Percentiles rank a stretch among this genome's conserved stretches.
Evolutionary conservation across 2,113 vertebrate species (phyloP).

Genomic region (Neopipo cinnamomea): DNA sequence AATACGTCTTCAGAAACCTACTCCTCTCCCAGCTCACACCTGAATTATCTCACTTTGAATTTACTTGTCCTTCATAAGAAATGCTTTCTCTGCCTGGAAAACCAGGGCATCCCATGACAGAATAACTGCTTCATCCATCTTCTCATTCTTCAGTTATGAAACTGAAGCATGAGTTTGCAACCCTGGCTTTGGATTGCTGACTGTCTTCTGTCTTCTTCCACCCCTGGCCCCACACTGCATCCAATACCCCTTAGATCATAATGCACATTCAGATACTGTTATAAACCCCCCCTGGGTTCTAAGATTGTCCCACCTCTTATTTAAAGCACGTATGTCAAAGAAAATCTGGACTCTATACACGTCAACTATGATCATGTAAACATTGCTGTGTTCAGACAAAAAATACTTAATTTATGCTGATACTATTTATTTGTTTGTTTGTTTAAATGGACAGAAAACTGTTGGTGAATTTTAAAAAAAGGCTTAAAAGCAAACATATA

Average conservation of each 20-base stretch:
- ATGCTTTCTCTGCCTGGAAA: not conserved
- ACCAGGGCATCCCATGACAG: not conserved
- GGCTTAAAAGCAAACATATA: not conserved
- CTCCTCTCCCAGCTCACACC: not conserved
- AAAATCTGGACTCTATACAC: not conserved
- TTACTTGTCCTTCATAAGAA: not conserved
- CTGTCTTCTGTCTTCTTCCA: not conserved
- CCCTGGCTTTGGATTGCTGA: not conserved
- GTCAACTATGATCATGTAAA: not conserved
- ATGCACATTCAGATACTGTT: not conserved
- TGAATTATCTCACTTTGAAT: not conserved
- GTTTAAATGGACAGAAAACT: not conserved
- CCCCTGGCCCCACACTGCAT: accelerated
- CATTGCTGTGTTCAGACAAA: not conserved
- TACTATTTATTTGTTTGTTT: not conserved
- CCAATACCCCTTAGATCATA: not conserved
- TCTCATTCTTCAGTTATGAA: not conserved
- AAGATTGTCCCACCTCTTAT: not conserved
- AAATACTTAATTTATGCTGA: not conserved
- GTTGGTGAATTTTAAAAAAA: not conserved
- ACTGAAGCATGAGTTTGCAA: not conserved
- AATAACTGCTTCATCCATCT: not conserved
- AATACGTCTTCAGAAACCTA: not conserved
- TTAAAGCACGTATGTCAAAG: not conserved
- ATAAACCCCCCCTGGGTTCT: not conserved